Evolutionary conservation across 2,113 vertebrate genomes (phyloP).

Genomic region (Malurus alboscapulatus): DNA sequence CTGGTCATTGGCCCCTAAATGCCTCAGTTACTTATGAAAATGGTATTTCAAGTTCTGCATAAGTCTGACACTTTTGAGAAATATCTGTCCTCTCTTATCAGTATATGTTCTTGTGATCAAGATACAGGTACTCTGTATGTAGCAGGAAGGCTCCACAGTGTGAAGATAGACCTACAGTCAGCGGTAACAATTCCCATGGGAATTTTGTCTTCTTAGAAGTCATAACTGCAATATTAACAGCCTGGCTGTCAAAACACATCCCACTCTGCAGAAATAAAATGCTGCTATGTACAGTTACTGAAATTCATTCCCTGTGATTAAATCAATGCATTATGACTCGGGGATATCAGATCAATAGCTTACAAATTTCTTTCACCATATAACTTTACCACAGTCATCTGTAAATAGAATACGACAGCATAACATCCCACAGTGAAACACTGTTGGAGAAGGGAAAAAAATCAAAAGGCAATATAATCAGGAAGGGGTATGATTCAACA

Average conservation of each 20-base stretch:
- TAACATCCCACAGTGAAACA: not conserved
- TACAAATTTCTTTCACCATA: not conserved
- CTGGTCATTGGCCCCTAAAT: not conserved
- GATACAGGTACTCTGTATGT: not conserved
- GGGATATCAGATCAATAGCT: not conserved
- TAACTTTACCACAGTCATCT: not conserved
- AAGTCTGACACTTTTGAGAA: not conserved
- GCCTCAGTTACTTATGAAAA: not conserved
- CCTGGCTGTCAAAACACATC: not conserved
- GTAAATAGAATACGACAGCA: not conserved
- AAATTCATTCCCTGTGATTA: not conserved
- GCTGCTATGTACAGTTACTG: not conserved
- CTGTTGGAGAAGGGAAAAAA: not conserved
- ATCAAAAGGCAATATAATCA: not conserved
- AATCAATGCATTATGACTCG: not conserved
- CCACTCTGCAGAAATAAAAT: not conserved
- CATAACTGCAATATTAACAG: not conserved
- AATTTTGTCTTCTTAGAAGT: not conserved
- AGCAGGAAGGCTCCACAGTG: not conserved
- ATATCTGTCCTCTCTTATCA: not conserved
- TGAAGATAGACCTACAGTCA: not conserved
- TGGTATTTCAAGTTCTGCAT: not conserved
- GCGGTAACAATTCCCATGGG: not conserved
- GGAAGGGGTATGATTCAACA: not conserved
- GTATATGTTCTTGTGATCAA: not conserved